phyloP scores from a whole-genome alignment of 2,888 invertebrate genomes.

The Thysanoteuthis rhombus region DNA sequence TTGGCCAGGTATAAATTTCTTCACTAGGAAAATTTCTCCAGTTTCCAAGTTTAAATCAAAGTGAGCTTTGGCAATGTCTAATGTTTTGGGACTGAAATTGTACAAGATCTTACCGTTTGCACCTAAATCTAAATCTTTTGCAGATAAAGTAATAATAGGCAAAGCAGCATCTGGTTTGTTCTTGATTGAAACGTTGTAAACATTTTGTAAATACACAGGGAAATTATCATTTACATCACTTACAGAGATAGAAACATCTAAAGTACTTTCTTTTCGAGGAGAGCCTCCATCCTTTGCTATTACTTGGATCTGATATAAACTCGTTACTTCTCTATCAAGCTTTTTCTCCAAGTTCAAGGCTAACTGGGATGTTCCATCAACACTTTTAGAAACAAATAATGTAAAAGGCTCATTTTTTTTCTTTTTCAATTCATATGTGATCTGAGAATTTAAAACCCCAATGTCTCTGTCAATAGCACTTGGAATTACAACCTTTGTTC shows the following conservation, averaged over 20 bases:
- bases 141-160: not conserved
- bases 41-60: not conserved
- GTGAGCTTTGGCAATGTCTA: not conserved
- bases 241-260: not conserved
- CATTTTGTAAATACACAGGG: not conserved
- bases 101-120: not conserved
- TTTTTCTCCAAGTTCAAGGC: not conserved
- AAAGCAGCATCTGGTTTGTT: not conserved
- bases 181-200: not conserved
- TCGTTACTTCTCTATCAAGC: not conserved
- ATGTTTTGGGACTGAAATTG: not conserved
- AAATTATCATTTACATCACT: not conserved
- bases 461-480: slow-evolving; percentile 48
- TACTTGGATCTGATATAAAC: not conserved
- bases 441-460: slow-evolving; percentile 34
- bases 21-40: not conserved
- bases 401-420: not conserved
- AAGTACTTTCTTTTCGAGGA: not conserved
- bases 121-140: not conserved
- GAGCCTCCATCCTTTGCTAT: not conserved
- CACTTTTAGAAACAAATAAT: not conserved
- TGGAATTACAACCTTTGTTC: slow-evolving; percentile 43
- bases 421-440: not conserved
- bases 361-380: not conserved
- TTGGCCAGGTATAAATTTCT: not conserved